Conservation (phyloP, 2,888 invertebrate genomes). For the Leptinotarsa rubiginosa region DNA sequence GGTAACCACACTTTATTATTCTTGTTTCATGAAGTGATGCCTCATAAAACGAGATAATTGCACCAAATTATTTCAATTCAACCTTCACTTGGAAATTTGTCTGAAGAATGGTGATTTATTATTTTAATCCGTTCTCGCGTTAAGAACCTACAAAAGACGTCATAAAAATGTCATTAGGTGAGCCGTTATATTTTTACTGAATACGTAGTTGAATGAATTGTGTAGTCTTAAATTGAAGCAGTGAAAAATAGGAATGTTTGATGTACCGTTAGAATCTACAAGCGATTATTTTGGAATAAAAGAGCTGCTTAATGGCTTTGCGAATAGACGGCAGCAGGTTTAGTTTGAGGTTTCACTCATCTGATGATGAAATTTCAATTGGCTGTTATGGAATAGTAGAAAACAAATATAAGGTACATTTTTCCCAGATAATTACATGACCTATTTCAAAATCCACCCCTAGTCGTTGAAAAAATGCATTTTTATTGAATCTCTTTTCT, state of each 20-base stretch:
- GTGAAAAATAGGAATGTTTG: neutral
- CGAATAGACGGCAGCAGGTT: neutral
- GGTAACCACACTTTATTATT: conserved; percentile 16
- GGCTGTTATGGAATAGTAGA: too few species aligned
- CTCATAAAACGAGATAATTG: conserved; percentile 22
- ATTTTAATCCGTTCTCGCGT: conserved; percentile 21
- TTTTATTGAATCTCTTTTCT: too few species aligned
- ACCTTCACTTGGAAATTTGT: conserved; percentile 19
- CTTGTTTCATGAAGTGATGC: conserved; percentile 20
- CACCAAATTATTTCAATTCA: conserved; percentile 28
- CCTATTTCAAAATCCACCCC: too few species aligned
- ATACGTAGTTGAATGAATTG: conserved; percentile 7
- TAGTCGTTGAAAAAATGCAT: too few species aligned
- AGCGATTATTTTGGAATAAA: conserved; percentile 9
- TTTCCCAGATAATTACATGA: too few species aligned
- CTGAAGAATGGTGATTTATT: conserved; percentile 25
- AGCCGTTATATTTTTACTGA: conserved; percentile 27
- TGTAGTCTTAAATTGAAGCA: conserved; percentile 11
- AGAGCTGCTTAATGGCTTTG: neutral
- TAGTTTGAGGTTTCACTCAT: neutral
- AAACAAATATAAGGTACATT: too few species aligned
- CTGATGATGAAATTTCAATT: too few species aligned
- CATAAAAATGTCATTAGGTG: conserved; percentile 26
- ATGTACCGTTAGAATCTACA: conserved; percentile 9
- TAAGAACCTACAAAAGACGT: conserved; percentile 18